Evolutionary conservation across 2,888 invertebrate genomes (phyloP).

Genomic region (Melinopterus prodromus): DNA sequence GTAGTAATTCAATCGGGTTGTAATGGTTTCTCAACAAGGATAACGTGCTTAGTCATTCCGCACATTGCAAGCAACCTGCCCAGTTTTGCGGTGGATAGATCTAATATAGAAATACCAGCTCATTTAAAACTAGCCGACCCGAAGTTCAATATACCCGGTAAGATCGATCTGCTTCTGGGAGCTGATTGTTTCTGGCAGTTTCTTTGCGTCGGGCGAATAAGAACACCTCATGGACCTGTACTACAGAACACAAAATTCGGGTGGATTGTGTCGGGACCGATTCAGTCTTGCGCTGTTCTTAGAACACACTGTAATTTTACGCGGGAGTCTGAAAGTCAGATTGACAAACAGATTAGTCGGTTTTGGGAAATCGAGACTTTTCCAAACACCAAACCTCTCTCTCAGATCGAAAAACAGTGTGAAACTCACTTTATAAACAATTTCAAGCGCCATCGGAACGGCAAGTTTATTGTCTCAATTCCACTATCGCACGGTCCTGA

Average conservation of each 20-base stretch:
- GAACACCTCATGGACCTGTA: constrained; percentile 7
- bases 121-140: constrained; percentile 13
- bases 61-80: not conserved
- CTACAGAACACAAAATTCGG: constrained; percentile 27
- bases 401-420: constrained; percentile 5
- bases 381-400: not conserved
- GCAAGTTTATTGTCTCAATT: constrained; percentile 22
- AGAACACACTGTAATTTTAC: constrained; percentile 15
- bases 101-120: constrained; percentile 10
- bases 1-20: constrained; percentile 30
- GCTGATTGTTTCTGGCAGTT: constrained; percentile 15
- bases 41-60: constrained; percentile 30
- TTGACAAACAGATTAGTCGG: constrained; percentile 17
- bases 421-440: constrained; percentile 19
- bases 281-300: constrained; percentile 6
- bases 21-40: constrained; percentile 28
- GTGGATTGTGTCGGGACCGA: constrained; percentile 26
- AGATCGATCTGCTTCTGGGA: constrained; percentile 23
- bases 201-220: constrained; percentile 23
- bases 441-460: constrained; percentile 10
- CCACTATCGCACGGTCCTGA: constrained; percentile 6
- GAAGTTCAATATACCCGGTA: constrained; percentile 5
- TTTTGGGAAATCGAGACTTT: constrained; percentile 27
- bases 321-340: not conserved
- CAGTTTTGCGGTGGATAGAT: not conserved